Evolutionary conservation across 2,888 invertebrate genomes (phyloP).

Genomic region (Chironomus riparius): DNA sequence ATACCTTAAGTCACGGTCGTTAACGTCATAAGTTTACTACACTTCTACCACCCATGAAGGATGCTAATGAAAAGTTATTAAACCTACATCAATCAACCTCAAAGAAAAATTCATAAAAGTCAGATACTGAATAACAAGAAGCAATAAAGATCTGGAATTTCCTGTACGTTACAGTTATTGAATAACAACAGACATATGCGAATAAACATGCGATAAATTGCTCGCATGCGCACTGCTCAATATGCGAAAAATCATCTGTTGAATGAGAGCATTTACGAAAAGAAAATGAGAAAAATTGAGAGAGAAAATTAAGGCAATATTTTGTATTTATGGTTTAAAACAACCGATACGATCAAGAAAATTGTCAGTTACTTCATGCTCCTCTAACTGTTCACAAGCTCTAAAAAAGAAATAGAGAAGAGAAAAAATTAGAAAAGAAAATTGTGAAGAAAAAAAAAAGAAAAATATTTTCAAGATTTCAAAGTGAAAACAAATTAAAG

Average conservation of each 20-base stretch:
- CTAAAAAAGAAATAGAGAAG: neutral
- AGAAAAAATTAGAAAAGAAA: neutral
- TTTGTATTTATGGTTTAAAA: neutral
- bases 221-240: neutral
- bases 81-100: too few species aligned
- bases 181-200: neutral
- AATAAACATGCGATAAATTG: too few species aligned
- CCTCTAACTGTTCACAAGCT: conserved; percentile 4
- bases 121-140: neutral
- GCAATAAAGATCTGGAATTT: neutral
- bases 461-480: neutral
- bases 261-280: neutral
- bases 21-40: too few species aligned
- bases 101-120: too few species aligned
- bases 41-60: too few species aligned
- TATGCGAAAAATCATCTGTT: conserved; percentile 11
- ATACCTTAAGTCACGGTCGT: too few species aligned
- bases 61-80: too few species aligned
- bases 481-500: neutral
- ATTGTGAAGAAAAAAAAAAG: neutral
- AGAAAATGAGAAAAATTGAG: neutral
- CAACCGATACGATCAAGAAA: neutral
- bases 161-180: neutral
- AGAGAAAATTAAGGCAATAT: neutral
- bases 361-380: conserved; percentile 14